Base-by-base conservation (phyloP, 2,797 vertebrate genomes). In the Labeo calbasu region DNA sequence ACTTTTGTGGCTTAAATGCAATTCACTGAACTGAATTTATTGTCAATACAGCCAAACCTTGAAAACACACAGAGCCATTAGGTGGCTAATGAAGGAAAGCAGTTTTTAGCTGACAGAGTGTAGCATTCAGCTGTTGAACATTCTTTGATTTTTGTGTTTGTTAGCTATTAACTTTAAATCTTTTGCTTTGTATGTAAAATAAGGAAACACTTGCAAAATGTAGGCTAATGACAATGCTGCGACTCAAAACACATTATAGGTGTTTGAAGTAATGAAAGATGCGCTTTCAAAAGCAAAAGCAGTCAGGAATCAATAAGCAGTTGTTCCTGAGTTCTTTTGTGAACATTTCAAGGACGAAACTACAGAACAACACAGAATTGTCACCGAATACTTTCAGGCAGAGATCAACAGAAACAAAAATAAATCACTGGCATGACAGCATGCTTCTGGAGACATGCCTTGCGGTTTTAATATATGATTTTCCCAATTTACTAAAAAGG, bases 1-100 rank as follows among this genome's bases (percentile, higher is more conserved):
- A 59, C n/a, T 3, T 25, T 11, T 81, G 53, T 57, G 43, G 53
- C 17, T 14, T 48, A 59, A 23, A 48, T 81, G 40, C 53, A 48
- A 61, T 21, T 72, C 70, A 81, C 55, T 81, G 79, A 61, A 72
- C 79, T 72, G 79, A 32, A 71, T 81, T 72, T 71, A 72, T 61
- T 72, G 68, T 81, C 68, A 81, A 72, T 50, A n/a, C 68, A 61
- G 40, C 23, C 66, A 81, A 80, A 80, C 36, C 65, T 28, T 40
- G n/a, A 80, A 81, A 81, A 61, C 53, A 81, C 3, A 61, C 23
- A 72, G 23, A 81, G 43, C 23, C 79, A 81, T 72, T 81, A 72
- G 32, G 11, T 11, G 17, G 17, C 55, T 81, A 72, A 81, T 81
- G 79, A 61, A 61, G 55, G 79, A 50, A 59, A 61, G 40, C 68